Conservation (phyloP, 1,140 invertebrate species). For the Rhizoglyphus robini region DNA sequence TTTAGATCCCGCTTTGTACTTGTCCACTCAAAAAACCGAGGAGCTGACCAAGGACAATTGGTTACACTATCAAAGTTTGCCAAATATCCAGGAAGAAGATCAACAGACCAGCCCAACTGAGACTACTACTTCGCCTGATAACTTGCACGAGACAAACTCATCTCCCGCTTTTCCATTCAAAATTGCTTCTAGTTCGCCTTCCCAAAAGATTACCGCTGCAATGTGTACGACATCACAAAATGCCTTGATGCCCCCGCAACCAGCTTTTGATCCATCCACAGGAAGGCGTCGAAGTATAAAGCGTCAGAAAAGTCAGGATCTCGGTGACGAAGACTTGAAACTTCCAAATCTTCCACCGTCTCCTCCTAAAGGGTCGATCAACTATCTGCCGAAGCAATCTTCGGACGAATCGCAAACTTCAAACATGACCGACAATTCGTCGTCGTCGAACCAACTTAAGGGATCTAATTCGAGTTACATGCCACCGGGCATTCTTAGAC, state of each 20-base stretch:
- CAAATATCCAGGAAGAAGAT: conserved; percentile 20
- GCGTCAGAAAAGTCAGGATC: not conserved
- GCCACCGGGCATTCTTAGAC: not conserved
- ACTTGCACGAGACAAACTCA: not conserved
- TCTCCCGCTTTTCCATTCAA: not conserved
- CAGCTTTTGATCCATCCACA: too few relatives aligned
- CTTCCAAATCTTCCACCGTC: not conserved
- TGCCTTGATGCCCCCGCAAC: too few relatives aligned
- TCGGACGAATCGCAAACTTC: not conserved
- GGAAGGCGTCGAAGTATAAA: not conserved
- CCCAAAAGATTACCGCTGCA: too few relatives aligned
- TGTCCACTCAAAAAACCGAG: not conserved
- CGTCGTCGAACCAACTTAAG: not conserved
- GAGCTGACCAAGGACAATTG: conserved; percentile 12
- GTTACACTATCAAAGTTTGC: conserved; percentile 18
- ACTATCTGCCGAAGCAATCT: not conserved
- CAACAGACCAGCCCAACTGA: conserved; percentile 13
- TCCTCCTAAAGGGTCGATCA: not conserved
- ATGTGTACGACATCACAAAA: too few relatives aligned
- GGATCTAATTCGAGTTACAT: not conserved
- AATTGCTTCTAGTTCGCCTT: too few relatives aligned
- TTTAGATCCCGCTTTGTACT: not conserved
- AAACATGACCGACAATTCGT: not conserved
- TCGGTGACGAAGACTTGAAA: not conserved
- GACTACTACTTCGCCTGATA: not conserved